Conservation (phyloP, 2,888 invertebrate species). For the Leptothorax acervorum region DNA sequence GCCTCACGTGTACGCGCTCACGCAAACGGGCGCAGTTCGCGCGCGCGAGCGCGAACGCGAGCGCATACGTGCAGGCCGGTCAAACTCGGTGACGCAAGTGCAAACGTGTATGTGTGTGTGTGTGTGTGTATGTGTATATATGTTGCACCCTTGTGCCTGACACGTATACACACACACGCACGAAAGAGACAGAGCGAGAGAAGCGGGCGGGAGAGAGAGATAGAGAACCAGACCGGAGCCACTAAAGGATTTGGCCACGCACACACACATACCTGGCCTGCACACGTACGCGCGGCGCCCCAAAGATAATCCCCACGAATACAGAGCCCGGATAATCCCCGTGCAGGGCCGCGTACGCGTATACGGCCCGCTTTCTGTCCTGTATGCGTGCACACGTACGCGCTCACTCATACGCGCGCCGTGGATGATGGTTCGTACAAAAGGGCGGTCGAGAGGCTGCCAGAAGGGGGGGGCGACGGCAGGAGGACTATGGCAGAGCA, state of each 20-base stretch:
- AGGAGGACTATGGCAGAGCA: conserved; percentile 79
- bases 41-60: neutral
- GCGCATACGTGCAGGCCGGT: conserved; percentile 69
- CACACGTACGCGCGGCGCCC: conserved; percentile 63
- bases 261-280: conserved; percentile 59
- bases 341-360: conserved; percentile 78
- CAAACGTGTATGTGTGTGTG: conserved; percentile 11
- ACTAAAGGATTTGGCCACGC: conserved; percentile 82
- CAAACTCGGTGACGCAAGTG: conserved; percentile 70
- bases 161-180: conserved; percentile 1
- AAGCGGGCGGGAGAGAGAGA: conserved; percentile 20
- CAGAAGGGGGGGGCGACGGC: conserved; percentile 61
- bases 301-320: conserved; percentile 85
- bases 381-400: conserved; percentile 62
- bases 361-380: conserved; percentile 63
- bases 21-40: conserved; percentile 20
- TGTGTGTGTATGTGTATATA: neutral
- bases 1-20: conserved; percentile 71
- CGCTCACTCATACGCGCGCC: conserved; percentile 57
- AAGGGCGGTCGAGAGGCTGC: conserved; percentile 71
- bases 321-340: conserved; percentile 84
- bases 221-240: conserved; percentile 73
- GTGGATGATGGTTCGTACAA: conserved; percentile 74
- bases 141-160: conserved; percentile 30
- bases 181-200: conserved; percentile 27